Conservation (phyloP, 1,140 invertebrate species). For the Cydia fagiglandana region DNA sequence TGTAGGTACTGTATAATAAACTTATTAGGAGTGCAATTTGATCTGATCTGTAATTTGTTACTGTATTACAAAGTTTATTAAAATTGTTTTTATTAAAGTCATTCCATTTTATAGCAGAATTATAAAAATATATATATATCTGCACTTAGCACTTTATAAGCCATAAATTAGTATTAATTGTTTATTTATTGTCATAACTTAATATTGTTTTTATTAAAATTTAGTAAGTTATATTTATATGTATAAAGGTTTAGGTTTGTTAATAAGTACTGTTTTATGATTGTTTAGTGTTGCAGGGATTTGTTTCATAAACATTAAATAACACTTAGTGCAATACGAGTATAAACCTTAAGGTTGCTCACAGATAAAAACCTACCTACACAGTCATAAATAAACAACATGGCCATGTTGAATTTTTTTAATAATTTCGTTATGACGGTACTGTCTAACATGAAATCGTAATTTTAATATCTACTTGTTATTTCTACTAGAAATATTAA, state of each 20-base stretch:
- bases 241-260: conserved; percentile 16
- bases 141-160: conserved; percentile 41
- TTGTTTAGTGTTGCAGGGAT: conserved; percentile 2
- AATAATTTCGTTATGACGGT: neutral
- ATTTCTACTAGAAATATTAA: neutral
- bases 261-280: conserved; percentile 1
- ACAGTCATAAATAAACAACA: neutral
- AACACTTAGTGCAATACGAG: neutral
- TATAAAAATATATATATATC: conserved; percentile 36
- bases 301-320: neutral
- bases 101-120: conserved; percentile 54
- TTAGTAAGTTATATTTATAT: conserved; percentile 2
- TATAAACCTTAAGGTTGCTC: neutral
- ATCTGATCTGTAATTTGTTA: conserved; percentile 71
- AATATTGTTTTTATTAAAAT: conserved; percentile 15
- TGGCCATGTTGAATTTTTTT: neutral
- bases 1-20: conserved; percentile 41
- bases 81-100: conserved; percentile 54
- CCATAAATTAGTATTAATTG: conserved; percentile 46
- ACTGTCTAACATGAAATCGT: neutral
- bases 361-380: neutral
- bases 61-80: conserved; percentile 64
- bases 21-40: conserved; percentile 60
- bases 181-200: conserved; percentile 28
- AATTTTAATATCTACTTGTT: neutral